Base-by-base conservation (phyloP, 2,888 invertebrate genomes). In the Tachystola acroxantha region DNA sequence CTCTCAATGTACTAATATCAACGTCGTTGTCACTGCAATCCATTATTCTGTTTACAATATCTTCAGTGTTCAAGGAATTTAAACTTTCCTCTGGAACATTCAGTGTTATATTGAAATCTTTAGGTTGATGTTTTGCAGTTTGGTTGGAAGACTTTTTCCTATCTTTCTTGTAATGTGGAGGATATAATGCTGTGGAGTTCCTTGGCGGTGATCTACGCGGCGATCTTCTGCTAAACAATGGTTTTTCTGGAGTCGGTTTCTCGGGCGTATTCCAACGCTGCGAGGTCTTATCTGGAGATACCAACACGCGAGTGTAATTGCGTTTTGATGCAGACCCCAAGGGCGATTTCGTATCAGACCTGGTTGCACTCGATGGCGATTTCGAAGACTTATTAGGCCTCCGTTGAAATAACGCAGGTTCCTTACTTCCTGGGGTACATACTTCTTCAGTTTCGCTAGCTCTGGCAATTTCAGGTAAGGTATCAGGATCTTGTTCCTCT, bases 1-100 rank as follows among this genome's bases (percentile, higher is more conserved):
- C 80, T 27, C 86, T 75, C 30, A 89, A 61, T 26, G 88, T 86
- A 34, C 75, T 66, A 27, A 89, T 81, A 42, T 88, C 84, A 36
- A 88, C 82, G 43, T 86, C 86, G 37, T 56, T 61, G 46, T 82
- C 80, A 40, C 67, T 74, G 46, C 86, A 86, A 40, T 73, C 72
- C 25, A 86, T 76, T 27, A 86, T 85, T 45, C 85, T 72, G 2
- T 72, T 65, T 6, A 88, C 56, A 45, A 88, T 84, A 52, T 85
- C 81, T 47, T 74, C 66, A 2, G 82, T 80, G 43, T 80, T 79
- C 9, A 86, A 63, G 6, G 79, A 78, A 44, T 64, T 54, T 36
- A 86, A 52, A 35, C 74, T 79, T 54, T 81, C 77, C 59, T 82
- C 66, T 26, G 85, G 84, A 6, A 86, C 84, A 40, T 81, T 80